Base-by-base conservation (phyloP, 2,888 invertebrate genomes). In the Eueremaeus valkanovi region DNA sequence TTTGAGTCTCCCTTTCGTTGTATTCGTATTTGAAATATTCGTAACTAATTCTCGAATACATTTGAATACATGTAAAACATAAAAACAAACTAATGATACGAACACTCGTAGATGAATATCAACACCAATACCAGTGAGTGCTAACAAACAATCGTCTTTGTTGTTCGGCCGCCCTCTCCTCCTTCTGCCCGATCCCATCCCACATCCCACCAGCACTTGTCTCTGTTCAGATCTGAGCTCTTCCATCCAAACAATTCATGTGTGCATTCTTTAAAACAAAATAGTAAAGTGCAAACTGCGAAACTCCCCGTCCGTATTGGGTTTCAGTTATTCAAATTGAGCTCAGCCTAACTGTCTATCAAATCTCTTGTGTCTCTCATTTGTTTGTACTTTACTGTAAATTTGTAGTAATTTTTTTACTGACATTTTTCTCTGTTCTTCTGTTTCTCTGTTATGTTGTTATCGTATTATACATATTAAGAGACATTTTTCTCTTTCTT, bases 71-170 rank as follows among this genome's bases (percentile, higher is more conserved):
- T 55, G 55, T 55, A 18, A 18, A 21, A 27, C 55, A 55, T 55
- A 45, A 55, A 55, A 55, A 51, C 51, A 51, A 51, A 51, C 51
- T 51, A 51, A 51, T 51, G n/a, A 51, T 51, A 51, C 18, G 21
- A 18, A 51, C 51, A 51, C 51, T 51, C 9, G 18, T 51, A 21
- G 27, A 27, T 24, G 3, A 11, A 55, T 55, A 55, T 55, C 55
- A 55, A 55, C 55, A 55, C 55, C 27, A 55, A 21, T 16, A 21
- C n/a, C 55, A 55, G n/a, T 55, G 21, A 55, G 24, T 55, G 55
- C 13, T 16, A 55, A 21, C 55, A 55, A 27, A 55, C 55, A 55
- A 55, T 55, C 55, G 55, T n/a, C 27, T 27, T 55, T 55, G 21
- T 21, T 55, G 21, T 27, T 55, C 27, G 21, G 55, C 55, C 55